Conservation (phyloP, 2,888 invertebrate genomes). For the Tipula confusa region DNA sequence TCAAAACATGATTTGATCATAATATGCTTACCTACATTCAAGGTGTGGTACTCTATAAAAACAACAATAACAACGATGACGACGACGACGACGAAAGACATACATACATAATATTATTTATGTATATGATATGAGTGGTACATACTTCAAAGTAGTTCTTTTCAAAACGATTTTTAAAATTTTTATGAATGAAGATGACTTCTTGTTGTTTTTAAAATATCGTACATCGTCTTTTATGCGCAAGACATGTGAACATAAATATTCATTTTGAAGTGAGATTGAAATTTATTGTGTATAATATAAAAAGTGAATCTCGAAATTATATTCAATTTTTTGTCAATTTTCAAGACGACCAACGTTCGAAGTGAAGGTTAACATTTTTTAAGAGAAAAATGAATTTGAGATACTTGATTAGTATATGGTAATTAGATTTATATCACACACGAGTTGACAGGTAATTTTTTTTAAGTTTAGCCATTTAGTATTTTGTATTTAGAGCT, state of each 20-base stretch:
- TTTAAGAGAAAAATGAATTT: not conserved
- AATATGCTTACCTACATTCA: not conserved
- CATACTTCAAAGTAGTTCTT: conserved; percentile 4
- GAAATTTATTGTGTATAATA: not conserved
- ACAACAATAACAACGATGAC: no score
- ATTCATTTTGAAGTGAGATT: not conserved
- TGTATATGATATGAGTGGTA: not conserved
- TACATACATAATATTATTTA: not conserved
- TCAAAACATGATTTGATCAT: not conserved
- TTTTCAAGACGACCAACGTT: not conserved
- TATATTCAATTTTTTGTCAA: not conserved
- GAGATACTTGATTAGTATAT: not conserved
- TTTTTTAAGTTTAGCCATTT: not conserved
- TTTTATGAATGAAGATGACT: not conserved
- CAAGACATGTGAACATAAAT: not conserved
- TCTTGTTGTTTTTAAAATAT: not conserved
- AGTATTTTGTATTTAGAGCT: not conserved
- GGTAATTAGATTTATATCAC: not conserved
- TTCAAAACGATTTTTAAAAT: not conserved
- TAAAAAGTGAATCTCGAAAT: not conserved
- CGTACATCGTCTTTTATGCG: not conserved
- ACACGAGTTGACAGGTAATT: not conserved
- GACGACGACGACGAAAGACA: no score
- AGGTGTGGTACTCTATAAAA: not conserved
- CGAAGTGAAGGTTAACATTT: not conserved